Base-by-base conservation (phyloP, 2,113 vertebrate species). In the Etheostoma spectabile region DNA sequence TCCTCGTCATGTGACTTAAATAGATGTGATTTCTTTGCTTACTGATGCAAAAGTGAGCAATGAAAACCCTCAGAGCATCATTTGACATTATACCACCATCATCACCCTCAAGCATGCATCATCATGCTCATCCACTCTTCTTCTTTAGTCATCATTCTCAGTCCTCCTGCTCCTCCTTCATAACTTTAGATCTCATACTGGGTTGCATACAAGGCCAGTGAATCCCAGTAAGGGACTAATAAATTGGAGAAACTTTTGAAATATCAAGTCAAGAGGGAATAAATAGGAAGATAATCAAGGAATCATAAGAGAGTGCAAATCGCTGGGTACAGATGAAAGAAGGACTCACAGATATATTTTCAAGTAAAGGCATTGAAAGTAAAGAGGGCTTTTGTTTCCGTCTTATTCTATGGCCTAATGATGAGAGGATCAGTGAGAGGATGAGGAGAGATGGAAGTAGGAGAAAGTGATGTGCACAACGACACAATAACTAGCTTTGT, bases 401-500 rank as follows among this genome's bases (percentile, higher is more conserved):
- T 22, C 42, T 84, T 61, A 38, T 65, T 83, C 81, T 11, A 27
- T 30, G 22, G 49, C 55, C 56, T 49, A 52, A n/a, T 82, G 77
- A 91, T 64, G 86, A 86, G 74, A 63, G 77, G 71, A 90, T 86
- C 55, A 59, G 67, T 18, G 45, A 73, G 73, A 80, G 57, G 33
- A 80, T 74, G 57, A 74, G 80, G 73, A 33, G 55, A 51, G 78
- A 88, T 18, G 55, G 88, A 76, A 30, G 74, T 74, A 80, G 15
- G 67, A 22, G 72, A 74, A 75, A 65, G 80, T 21, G 79, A 78
- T 82, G 73, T 84, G 80, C 57, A 83, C 66, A 63, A 49, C 11
- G 13, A 79, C 80, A 86, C 83, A 76, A 86, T 90, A 88, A 90
- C 86, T 80, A 78, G 79, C 77, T 91, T 88, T 93, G 84, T 86